Conservation (phyloP, 2,113 vertebrate genomes). For the Carlito syrichta region DNA sequence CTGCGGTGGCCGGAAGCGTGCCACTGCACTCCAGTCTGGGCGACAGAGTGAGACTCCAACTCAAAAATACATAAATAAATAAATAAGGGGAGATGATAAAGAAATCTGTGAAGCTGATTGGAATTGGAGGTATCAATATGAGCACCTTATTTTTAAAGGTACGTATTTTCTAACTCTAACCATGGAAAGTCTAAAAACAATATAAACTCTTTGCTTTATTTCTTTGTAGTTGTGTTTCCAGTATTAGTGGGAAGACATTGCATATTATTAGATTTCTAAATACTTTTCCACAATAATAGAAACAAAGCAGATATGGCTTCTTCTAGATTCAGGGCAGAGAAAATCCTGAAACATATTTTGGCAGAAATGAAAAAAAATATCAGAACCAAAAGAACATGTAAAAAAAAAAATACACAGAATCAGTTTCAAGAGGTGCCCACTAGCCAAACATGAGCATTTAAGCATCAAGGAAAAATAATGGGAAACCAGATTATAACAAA, state of each 20-base stretch:
- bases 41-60: too few relatives aligned
- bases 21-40: too few relatives aligned
- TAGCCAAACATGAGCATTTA: neutral
- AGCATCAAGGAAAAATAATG: neutral
- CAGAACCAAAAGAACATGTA: neutral
- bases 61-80: too few relatives aligned
- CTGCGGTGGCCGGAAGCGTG: too few relatives aligned
- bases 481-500: neutral
- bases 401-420: neutral
- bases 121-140: neutral
- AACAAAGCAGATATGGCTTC: neutral
- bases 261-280: neutral
- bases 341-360: neutral
- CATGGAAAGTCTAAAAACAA: neutral
- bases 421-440: neutral
- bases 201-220: neutral
- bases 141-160: neutral
- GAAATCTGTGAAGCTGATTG: neutral
- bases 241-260: neutral
- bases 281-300: neutral
- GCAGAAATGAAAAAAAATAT: neutral
- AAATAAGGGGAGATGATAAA: neutral
- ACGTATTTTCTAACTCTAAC: neutral
- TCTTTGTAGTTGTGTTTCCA: neutral
- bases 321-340: neutral